Base-by-base conservation (phyloP, 2,888 invertebrate species). In the Cataglyphis cursor region DNA sequence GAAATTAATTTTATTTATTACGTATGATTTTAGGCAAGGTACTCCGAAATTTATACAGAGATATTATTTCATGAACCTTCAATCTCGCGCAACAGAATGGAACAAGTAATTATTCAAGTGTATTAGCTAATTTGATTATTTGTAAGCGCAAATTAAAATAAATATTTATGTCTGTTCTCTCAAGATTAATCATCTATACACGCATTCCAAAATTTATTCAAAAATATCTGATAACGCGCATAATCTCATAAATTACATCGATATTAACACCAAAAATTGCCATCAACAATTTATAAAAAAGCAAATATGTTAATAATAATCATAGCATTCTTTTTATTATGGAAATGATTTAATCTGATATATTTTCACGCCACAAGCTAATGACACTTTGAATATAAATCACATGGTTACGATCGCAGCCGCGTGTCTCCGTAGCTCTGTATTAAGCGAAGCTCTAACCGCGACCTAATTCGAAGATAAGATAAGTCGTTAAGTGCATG, bases 401-500 rank as follows among this genome's bases (percentile, higher is more conserved):
- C 62, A 78, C 48, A 62, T 35, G 81, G 61, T 76, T 82, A 74
- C 59, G 74, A 75, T 75, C 73, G 72, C 74, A 44, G 74, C 76
- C 59, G 73, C 75, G 75, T 74, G 78, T 73, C 78, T 73, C 81
- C 81, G 82, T 83, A 82, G 65, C 64, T 31, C 61, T 35, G 89
- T 80, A 83, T 89, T 86, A 89, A 90, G 82, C 44, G 86, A 83
- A 83, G 90, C 68, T 85, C 85, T 88, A 92, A 91, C 88, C 89
- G 90, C 92, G 92, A 91, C 91, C 92, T 92, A 93, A 93, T 93
- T 93, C 93, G 90, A 88, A 92, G 94, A 94, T 94, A 94, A 94
- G 94, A 94, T 94, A 93, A 93, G 92, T 93, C 93, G 93, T 93
- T 93, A 93, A 94, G 91, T 93, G 92, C 92, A 92, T 76, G 92